Evolutionary conservation across 2,797 vertebrate species (phyloP).

Genomic region (Rhinoraja longicauda): DNA sequence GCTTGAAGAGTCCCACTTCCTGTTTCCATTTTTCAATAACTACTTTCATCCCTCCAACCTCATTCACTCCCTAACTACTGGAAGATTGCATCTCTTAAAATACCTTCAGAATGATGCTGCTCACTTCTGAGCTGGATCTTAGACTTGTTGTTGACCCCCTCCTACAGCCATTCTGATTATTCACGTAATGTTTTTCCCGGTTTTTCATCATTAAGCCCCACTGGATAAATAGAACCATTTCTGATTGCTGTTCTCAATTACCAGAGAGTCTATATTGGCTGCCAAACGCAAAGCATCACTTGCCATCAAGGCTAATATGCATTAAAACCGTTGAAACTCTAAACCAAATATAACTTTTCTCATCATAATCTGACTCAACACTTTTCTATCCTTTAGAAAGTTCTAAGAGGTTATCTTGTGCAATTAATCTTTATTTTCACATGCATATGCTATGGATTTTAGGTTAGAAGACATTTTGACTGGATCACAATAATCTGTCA

Average conservation of each 20-base stretch:
- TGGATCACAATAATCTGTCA: background rate
- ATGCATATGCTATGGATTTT: background rate
- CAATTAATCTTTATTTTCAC: conserved; percentile 4
- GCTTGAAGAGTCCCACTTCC: background rate
- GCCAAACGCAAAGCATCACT: background rate
- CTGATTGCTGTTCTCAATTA: background rate
- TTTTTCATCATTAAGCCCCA: background rate
- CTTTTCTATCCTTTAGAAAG: background rate
- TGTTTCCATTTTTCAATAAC: background rate
- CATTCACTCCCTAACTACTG: background rate
- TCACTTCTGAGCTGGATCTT: background rate
- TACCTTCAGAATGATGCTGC: background rate
- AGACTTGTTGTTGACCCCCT: no score
- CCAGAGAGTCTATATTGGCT: background rate
- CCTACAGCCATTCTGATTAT: background rate
- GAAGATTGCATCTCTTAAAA: background rate
- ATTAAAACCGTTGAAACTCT: background rate
- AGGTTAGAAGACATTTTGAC: background rate
- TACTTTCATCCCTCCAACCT: background rate
- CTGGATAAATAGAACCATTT: background rate
- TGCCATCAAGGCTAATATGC: background rate
- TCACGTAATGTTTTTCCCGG: background rate
- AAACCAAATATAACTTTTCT: background rate
- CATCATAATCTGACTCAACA: background rate
- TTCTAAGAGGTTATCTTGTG: background rate